These are phyloP conservation scores for Athripsodes cinereus DNA, from an alignment of 2,888 invertebrate genomes.

Conservation along the genomic window DNA sequence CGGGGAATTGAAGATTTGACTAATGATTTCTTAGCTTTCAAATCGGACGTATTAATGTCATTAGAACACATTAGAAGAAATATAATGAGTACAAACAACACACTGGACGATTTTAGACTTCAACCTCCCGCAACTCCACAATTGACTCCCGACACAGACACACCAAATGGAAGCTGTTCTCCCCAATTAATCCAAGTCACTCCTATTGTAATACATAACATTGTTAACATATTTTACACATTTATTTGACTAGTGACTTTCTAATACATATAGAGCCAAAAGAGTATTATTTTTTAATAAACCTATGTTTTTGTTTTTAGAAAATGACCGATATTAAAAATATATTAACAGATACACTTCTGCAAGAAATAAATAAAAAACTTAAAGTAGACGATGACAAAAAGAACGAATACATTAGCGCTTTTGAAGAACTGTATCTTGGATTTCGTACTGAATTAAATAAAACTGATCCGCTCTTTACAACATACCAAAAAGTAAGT, in stretches of 20 bases:
- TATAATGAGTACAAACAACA: no score
- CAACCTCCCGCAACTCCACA: no score
- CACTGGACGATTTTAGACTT: no score
- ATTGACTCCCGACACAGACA: neutral
- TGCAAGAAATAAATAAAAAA: neutral
- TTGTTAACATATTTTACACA: neutral
- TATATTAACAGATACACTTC: no score
- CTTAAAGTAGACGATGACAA: neutral
- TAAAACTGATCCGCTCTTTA: conserved; percentile 8
- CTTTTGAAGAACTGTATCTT: neutral
- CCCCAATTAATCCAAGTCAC: neutral
- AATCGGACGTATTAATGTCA: no score
- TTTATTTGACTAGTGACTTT: neutral
- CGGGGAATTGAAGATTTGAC: no score
- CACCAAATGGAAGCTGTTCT: neutral
- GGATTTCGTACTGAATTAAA: neutral
- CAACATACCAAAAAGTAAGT: conserved; percentile 5
- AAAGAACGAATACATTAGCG: neutral
- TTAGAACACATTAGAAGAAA: no score
- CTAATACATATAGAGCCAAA: neutral
- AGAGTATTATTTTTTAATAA: no score
- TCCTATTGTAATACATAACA: neutral
- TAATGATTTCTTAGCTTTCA: no score
- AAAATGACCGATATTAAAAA: no score
- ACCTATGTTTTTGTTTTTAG: no score